phyloP scores from a whole-genome alignment of 2,113 vertebrate genomes.

The Carettochelys insculpta region DNA sequence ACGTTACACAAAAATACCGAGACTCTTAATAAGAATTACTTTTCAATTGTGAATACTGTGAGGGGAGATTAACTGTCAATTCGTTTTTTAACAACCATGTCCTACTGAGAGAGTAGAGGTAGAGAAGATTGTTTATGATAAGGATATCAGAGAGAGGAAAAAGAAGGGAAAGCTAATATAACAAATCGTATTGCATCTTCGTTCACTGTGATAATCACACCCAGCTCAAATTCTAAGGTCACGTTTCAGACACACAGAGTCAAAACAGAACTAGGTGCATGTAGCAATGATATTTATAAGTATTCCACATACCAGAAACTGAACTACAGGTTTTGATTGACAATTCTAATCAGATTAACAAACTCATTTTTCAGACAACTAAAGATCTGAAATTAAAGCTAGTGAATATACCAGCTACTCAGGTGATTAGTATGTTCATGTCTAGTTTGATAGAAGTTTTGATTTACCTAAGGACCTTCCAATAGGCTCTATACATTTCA shows the following conservation, averaged over 20 bases:
- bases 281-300: not conserved
- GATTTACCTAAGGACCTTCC: not conserved
- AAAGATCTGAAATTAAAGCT: not conserved
- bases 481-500: not conserved
- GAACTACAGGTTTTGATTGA: too few species aligned
- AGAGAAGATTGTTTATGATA: not conserved
- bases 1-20: not conserved
- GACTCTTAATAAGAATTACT: not conserved
- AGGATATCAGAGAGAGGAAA: not conserved
- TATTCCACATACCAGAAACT: not conserved
- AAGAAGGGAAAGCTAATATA: not conserved
- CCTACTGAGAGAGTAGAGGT: not conserved
- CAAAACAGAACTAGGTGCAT: rapidly evolving
- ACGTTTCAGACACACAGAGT: not conserved
- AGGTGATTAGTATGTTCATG: not conserved
- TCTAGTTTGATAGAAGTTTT: not conserved
- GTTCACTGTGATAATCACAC: not conserved
- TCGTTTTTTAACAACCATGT: not conserved
- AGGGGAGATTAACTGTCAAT: not conserved
- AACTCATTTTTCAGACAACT: not conserved
- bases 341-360: not conserved
- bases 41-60: not conserved
- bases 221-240: not conserved
- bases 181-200: not conserved
- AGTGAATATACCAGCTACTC: not conserved